Evolutionary conservation across 92 coral and sea anemone species (phyloP), one percentile per base, ranked within the genome.

Genomic region (Isaurus tuberculatus): DNA sequence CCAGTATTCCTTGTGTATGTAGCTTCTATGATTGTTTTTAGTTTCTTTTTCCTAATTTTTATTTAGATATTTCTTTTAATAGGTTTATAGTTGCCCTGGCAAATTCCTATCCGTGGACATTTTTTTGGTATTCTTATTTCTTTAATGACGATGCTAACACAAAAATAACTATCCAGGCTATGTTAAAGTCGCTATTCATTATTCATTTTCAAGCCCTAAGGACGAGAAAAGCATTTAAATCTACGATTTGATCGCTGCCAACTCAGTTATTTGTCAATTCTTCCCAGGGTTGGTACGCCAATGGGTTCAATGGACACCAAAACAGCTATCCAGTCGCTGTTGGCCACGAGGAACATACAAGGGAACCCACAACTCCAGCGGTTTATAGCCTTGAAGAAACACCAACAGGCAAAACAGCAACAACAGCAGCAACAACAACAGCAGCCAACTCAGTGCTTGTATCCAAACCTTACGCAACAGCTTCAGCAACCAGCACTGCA

Each of bases 401-500:
- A 53, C 4, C 81, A 34, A 16, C 20, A 57, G 55, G 82, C 36
- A 63, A 85, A 75, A 46, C 94, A 85, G 27, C 92, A 81, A n/a
- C 92, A 84, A 11, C 91, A 89, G 19, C 98, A 89, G 23, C 97
- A 90, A 30, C 95, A 92, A 14, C 96, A 90, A 22, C 86, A 79
- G 46, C 80, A 73, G 3, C 10, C 69, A 29, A 9, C 69, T 25
- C 69, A 63, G 13, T 27, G 69, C 69, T 63, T 63, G 27, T 63
- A 26, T 63, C 69, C 69, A 26, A 63, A 63, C 69, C 15, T 63
- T 23, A 63, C 69, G 11, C 74, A 86, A 40, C 91, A 73, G 48
- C 86, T 74, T 10, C 91, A 86, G 72, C 90, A 72, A 67, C 83
- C 74, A 22, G 29, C 85, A 11, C 34, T 83, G 31, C 93, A 88